Percentiles rank a stretch among this genome's conserved stretches.
Conservation (phyloP, 2,113 vertebrate genomes). For the Osmerus mordax region DNA sequence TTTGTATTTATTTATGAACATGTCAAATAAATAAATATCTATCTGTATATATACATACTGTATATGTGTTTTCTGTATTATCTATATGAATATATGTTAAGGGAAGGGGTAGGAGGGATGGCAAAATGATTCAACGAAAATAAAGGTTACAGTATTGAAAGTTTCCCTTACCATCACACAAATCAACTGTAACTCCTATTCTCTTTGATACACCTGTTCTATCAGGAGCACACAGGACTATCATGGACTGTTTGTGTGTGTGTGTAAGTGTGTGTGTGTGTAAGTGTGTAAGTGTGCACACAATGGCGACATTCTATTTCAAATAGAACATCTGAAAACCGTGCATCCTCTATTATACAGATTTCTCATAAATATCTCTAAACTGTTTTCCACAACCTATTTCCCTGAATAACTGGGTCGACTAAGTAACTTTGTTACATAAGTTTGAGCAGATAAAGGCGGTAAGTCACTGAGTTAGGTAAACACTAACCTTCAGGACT, state of each 20-base stretch:
- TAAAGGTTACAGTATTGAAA: constrained; percentile 16
- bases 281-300: constrained; percentile 25
- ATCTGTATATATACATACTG: constrained; percentile 22
- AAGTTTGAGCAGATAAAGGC: constrained; percentile 10
- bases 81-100: constrained; percentile 30
- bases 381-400: not conserved
- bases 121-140: constrained; percentile 29
- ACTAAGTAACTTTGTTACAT: constrained; percentile 23
- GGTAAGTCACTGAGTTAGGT: constrained; percentile 38
- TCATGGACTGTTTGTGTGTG: constrained; percentile 25
- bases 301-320: constrained; percentile 52
- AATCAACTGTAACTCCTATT: constrained; percentile 7
- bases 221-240: constrained; percentile 16
- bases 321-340: constrained; percentile 43
- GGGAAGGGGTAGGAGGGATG: constrained; percentile 30
- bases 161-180: constrained; percentile 9
- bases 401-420: constrained; percentile 18
- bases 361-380: constrained; percentile 14
- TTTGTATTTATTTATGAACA: constrained; percentile 67
- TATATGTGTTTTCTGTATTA: constrained; percentile 33
- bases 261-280: constrained; percentile 12
- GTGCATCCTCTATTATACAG: constrained; percentile 13
- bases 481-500: constrained; percentile 24
- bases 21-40: constrained; percentile 73
- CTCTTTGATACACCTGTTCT: constrained; percentile 26